Evolutionary conservation across 2,113 vertebrate genomes (phyloP), one percentile per base, ranked within the genome.

Genomic region (Capra hircus): DNA sequence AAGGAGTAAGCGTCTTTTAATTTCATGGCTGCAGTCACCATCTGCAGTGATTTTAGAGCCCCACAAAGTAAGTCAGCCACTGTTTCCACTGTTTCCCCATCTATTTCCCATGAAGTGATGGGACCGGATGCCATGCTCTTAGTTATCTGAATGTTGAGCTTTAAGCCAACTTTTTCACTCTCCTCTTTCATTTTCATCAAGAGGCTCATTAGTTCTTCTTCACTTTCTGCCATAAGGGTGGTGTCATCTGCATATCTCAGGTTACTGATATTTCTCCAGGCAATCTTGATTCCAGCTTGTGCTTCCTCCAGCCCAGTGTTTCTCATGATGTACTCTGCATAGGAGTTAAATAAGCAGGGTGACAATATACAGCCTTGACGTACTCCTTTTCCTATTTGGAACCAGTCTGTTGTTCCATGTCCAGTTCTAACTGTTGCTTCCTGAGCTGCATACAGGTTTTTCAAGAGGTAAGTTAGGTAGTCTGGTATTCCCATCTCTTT

Each of bases 121-220:
- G 62, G 33, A n/a, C 2, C 7, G 0, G 62, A 64, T 64, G 62
- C 16, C 4, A 1, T 19, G 16, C 2, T 64, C 33, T 64, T 17
- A 4, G 16, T n/a, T 64, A n/a, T 64, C 16, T 64, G 62, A n/a
- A n/a, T n/a, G 33, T 4, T 64, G 62, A 64, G 7, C 33, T 64
- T 64, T n/a, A 64, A 64, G 3, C 33, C 62, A 64, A 17, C 15
- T 19, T 64, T 64, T n/a, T n/a, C 33, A 64, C 7, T 17, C 62
- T 64, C 62, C 1, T n/a, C 62, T 64, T 64, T 64, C 15, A 64
- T 0, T 64, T 64, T n/a, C 30, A 64, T 64, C 62, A 64, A 64
- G 15, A 64, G 15, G 7, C 62, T 64, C 27, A n/a, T n/a, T 17
- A 64, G 30, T n/a, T n/a, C 30, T 17, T 33, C 28, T 62, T 64